Base-by-base conservation (phyloP, 2,797 vertebrate genomes). In the Carapus acus region DNA sequence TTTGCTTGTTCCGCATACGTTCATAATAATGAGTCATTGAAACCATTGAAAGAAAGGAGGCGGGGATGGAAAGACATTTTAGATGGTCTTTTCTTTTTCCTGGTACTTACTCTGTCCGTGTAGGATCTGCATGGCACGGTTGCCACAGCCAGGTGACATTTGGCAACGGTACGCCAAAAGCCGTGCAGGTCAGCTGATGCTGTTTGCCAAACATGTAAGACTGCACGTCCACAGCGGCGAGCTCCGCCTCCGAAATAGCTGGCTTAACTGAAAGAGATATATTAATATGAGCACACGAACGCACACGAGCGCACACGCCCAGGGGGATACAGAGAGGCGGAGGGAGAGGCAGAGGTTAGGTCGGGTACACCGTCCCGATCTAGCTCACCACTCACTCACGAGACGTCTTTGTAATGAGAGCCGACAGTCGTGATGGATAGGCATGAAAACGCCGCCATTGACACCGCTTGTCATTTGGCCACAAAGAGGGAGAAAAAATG, bases 131-230 rank as follows among this genome's bases (percentile, higher is more conserved):
- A 13, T 63, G 8, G 74, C 87, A 90, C 0, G 87, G 86, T 23
- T 87, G 82, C 89, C 88, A 97, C 47, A 82, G 29, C 94, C 93
- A 97, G 44, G 69, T 77, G 3, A 94, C 81, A 44, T 13, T 72
- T 0, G 93, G 92, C 17, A 74, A 42, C 0, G 93, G 92, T 2
- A 76, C 63, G 17, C 90, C 92, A 0, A 67, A 83, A 3, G 74
- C 86, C 0, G 90, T 94, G 82, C 94, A 97, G 63, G 81, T 85
- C 58, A 96, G 85, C 9, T 77, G 71, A 6, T 89, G 77, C 45
- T 82, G 77, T 64, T 77, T 81, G 52, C 86, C 82, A 39, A 83
- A 49, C 43, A 43, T 69, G 77, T 81, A 86, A 21, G 77, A 70
- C 50, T 81, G 84, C 52, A 83, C 55, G 2, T 84, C 77, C 43